Evolutionary conservation across 1,140 invertebrate genomes (phyloP).

Genomic region (Rhagoletis pomonella): DNA sequence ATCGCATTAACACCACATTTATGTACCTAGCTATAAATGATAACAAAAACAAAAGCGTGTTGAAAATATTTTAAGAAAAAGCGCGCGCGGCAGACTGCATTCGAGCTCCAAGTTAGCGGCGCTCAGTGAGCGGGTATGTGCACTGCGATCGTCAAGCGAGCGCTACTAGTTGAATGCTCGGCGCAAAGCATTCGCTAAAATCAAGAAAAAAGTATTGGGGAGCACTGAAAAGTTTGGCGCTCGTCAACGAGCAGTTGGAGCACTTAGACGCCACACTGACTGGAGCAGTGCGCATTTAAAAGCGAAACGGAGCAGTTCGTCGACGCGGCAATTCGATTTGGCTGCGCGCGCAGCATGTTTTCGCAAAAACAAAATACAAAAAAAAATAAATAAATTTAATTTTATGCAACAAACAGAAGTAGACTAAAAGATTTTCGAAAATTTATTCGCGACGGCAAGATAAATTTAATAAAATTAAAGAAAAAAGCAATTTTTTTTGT

Average conservation of each 20-base stretch:
- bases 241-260: neutral
- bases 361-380: neutral
- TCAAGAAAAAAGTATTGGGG: neutral
- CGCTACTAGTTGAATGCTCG: neutral
- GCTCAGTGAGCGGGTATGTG: neutral
- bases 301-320: constrained; percentile 63
- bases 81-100: constrained; percentile 16
- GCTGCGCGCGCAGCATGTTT: constrained; percentile 7
- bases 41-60: neutral
- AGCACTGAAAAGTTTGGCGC: neutral
- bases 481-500: constrained; percentile 35
- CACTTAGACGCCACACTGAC: constrained; percentile 5
- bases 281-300: constrained; percentile 66
- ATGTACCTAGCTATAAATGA: neutral
- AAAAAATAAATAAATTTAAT: neutral
- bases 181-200: neutral
- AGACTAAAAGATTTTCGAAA: neutral
- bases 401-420: constrained; percentile 10
- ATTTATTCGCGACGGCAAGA: neutral
- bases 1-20: too few species aligned
- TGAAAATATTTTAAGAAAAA: constrained; percentile 1
- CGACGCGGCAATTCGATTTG: constrained; percentile 23
- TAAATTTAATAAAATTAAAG: neutral
- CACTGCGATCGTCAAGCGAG: neutral
- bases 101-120: neutral